Conservation (phyloP, 2,113 vertebrate species). For the Leptobrachium leishanense region DNA sequence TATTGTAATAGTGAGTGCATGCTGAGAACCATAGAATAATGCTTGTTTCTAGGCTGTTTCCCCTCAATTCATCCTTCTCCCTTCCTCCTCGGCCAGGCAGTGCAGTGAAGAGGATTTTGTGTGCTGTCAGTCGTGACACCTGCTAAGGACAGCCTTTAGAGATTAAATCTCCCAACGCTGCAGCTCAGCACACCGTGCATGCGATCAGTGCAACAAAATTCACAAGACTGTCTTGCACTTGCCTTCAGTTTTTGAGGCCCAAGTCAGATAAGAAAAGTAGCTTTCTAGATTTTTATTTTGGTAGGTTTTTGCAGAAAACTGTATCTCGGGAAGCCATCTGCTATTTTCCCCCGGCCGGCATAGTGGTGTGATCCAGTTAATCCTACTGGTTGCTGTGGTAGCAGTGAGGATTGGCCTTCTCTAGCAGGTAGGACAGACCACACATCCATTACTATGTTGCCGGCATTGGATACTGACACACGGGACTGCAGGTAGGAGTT, state of each 20-base stretch:
- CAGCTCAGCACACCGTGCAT: too few relatives aligned
- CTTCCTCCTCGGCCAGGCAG: neutral
- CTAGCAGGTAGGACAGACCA: constrained; percentile 30
- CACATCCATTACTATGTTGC: constrained; percentile 8
- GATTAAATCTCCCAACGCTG: constrained; percentile 33
- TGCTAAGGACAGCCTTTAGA: constrained; percentile 50
- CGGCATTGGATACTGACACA: neutral
- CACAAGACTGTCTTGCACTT: too few relatives aligned
- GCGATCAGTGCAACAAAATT: too few relatives aligned
- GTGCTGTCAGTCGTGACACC: constrained; percentile 48
- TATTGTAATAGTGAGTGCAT: too few relatives aligned
- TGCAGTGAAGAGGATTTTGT: constrained; percentile 40
- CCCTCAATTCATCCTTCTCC: neutral
- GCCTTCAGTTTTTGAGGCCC: too few relatives aligned
- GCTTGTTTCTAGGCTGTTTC: neutral
- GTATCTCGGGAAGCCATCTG: neutral
- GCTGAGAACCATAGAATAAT: neutral
- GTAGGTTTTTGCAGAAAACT: too few relatives aligned
- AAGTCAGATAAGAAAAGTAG: too few relatives aligned
- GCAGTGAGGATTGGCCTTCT: constrained; percentile 46
- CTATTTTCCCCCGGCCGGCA: constrained; percentile 46
- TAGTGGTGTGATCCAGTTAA: constrained; percentile 33
- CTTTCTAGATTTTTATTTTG: too few relatives aligned
- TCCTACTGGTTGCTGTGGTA: constrained; percentile 46
- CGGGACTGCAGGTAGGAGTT: constrained; percentile 55